Evolutionary conservation across 2,888 invertebrate genomes (phyloP).

Genomic region (Danaus chrysippus): DNA sequence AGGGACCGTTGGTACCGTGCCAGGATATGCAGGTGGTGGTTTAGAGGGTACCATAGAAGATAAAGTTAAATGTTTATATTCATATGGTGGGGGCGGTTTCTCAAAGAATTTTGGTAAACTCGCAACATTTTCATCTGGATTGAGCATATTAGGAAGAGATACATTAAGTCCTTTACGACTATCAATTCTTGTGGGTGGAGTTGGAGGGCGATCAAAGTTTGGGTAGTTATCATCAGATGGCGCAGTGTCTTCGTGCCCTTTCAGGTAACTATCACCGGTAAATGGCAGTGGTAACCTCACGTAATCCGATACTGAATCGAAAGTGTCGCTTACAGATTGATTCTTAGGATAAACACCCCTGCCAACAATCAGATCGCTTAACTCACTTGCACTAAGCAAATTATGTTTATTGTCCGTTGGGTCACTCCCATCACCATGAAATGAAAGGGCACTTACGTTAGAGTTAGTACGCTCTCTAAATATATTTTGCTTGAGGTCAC

Average conservation of each 20-base stretch:
- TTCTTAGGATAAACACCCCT: constrained; percentile 84
- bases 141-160: constrained; percentile 70
- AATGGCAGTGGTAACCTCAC: constrained; percentile 85
- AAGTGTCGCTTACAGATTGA: constrained; percentile 89
- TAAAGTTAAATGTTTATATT: constrained; percentile 80
- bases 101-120: constrained; percentile 49
- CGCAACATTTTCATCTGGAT: constrained; percentile 51
- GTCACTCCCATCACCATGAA: constrained; percentile 93
- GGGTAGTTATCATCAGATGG: constrained; percentile 78
- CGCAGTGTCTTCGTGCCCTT: constrained; percentile 79
- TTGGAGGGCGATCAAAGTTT: constrained; percentile 80
- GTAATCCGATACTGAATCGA: constrained; percentile 94
- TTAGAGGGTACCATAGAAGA: constrained; percentile 62
- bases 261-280: constrained; percentile 78
- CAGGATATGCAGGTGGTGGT: constrained; percentile 85
- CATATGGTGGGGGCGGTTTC: constrained; percentile 85
- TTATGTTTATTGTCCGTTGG: constrained; percentile 88
- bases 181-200: constrained; percentile 84
- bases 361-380: constrained; percentile 90
- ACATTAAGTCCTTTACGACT: constrained; percentile 74
- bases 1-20: constrained; percentile 43
- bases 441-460: constrained; percentile 88
- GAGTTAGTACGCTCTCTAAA: constrained; percentile 87
- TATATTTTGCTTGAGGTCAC: constrained; percentile 65
- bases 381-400: constrained; percentile 88